Evolutionary conservation across 64 coral and sea anemone species (phyloP), one percentile per base, ranked within the genome.

Genomic region (Trachythela sp.): DNA sequence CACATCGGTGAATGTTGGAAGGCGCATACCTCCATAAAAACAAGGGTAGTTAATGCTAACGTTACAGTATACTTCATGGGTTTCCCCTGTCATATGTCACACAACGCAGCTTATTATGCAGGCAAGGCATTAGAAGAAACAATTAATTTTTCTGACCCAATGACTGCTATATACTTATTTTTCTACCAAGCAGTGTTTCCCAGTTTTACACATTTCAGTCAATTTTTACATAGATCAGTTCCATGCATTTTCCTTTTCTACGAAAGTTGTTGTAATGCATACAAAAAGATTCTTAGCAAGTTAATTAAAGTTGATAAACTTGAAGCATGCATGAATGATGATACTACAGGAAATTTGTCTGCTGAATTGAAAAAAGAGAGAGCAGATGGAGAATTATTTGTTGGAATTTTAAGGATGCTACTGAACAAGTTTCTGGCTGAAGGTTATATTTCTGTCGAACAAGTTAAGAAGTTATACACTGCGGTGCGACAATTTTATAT

Each of bases 21-120:
- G 42, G 45, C n/a, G n/a, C 36, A 84, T 27, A 90, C 88, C 39
- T 94, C 89, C 50, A 84, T 94, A 7, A 54, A 60, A 51, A 94
- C 89, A 24, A 32, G 36, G 11, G 54, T 90, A 8, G 58, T 84
- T 49, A 43, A 24, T 15, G 22, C 87, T 20, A 91, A 94, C 48
- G 11, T 15, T 38, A 34, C 85, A 29, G 89, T 94, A 8, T 91
- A 87, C 27, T 91, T 94, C 85, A 94, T 48, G 87, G 85, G 92
- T n/a, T 91, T 88, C 89, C 92, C 77, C 24, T 94, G 92, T 27
- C 92, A 91, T 51, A 85, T 91, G 31, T 85, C 91, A 9, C 89
- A 94, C 52, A 94, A 91, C 67, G 88, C 92, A 4, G 80, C 92
- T 20, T 18, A 37, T 1, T 68, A 43, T 60, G 92, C 85, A 87